These are phyloP conservation scores for Cherax destructor DNA, from an alignment of 1,140 invertebrate species.

Conservation along the genomic window DNA sequence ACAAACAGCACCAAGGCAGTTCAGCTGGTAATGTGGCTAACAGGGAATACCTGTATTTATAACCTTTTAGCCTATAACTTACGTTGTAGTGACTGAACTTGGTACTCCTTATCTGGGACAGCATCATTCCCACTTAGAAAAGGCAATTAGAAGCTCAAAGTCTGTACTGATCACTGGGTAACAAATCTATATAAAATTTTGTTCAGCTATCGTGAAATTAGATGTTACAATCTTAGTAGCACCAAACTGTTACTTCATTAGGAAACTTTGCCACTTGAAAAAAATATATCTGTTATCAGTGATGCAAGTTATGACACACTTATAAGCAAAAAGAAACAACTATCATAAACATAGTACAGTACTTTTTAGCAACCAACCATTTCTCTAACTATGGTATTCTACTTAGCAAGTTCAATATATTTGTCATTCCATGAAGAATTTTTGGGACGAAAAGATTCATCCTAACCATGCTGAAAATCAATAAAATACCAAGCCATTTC, in stretches of 20 bases:
- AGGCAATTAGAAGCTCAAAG: background rate
- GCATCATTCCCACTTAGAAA: background rate
- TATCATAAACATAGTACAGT: background rate
- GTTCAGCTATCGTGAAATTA: background rate
- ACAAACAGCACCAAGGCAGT: too few relatives aligned
- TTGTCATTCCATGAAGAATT: background rate
- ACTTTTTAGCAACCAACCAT: background rate
- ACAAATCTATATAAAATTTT: background rate
- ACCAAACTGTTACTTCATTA: too few relatives aligned
- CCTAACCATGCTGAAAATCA: background rate
- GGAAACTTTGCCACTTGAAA: too few relatives aligned
- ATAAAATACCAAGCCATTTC: slow-evolving; percentile 1
- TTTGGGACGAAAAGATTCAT: background rate
- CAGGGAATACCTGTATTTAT: too few relatives aligned
- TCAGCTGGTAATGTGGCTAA: too few relatives aligned
- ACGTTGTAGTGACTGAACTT: too few relatives aligned
- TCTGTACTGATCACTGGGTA: background rate
- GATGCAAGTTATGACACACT: background rate
- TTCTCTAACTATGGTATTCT: background rate
- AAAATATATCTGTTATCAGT: background rate
- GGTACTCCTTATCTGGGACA: too few relatives aligned
- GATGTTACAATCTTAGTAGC: too few relatives aligned
- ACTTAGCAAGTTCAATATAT: background rate
- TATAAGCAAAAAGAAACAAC: background rate
- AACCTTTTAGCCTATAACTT: too few relatives aligned